Percentiles rank a stretch among this genome's conserved stretches.
phyloP scores from a whole-genome alignment of 2,113 vertebrate species.

The Onychostoma macrolepis region DNA sequence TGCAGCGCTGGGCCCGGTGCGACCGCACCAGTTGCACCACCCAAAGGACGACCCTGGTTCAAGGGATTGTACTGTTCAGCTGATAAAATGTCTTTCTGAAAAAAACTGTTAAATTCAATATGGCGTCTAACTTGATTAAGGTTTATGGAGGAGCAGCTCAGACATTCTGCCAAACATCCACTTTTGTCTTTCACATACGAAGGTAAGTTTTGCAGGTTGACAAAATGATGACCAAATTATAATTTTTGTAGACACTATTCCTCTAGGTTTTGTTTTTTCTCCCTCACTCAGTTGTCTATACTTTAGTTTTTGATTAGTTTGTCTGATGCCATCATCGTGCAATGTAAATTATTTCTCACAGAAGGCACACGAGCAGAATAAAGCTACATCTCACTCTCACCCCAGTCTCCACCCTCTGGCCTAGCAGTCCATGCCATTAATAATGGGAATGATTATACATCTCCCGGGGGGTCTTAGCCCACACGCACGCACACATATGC shows the following conservation, averaged over 20 bases:
- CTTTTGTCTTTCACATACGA: not conserved
- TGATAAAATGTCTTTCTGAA: too few species aligned
- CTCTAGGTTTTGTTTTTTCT: not conserved
- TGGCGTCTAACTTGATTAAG: too few species aligned
- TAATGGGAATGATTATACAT: conserved; percentile 59
- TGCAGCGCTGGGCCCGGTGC: too few species aligned
- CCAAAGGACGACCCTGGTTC: too few species aligned
- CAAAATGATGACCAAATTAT: not conserved
- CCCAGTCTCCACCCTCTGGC: conserved; percentile 34
- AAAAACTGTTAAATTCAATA: not conserved
- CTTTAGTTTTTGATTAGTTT: conserved; percentile 14
- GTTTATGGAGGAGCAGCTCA: not conserved
- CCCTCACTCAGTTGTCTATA: not conserved
- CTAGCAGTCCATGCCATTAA: conserved; percentile 55
- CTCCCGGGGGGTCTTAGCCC: conserved; percentile 43
- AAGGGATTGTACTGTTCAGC: too few species aligned
- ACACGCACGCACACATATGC: conserved; percentile 40
- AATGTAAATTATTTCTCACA: not conserved
- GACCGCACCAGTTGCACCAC: too few species aligned
- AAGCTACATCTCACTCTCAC: not conserved
- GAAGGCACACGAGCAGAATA: conserved; percentile 10
- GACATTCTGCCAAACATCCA: not conserved
- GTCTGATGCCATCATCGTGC: not conserved
- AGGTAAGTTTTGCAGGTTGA: not conserved
- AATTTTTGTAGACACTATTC: too few species aligned